Evolutionary conservation across 2,888 invertebrate genomes (phyloP), one percentile per base, ranked within the genome.

Genomic region (Pheosia tremula): DNA sequence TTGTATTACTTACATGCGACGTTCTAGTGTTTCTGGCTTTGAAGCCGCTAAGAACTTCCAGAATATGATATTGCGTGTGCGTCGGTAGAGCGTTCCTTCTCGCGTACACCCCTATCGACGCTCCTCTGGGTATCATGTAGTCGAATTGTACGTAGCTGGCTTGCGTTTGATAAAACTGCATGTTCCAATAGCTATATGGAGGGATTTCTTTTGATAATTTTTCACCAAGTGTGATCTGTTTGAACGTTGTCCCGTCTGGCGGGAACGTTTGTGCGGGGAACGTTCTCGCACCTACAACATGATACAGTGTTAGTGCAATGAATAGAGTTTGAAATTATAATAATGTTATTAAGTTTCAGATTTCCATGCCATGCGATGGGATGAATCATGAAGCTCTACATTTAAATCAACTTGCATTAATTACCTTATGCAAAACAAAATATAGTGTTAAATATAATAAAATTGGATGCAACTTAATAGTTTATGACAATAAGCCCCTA

Each of bases 161-260:
- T 91, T 98, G 97, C 66, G 97, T 97, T 90, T 98, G 98, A 92
- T 97, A 98, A 91, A 99, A 98, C 91, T 98, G 98, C 96, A 98
- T 97, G 91, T 98, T 98, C 98, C 98, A 98, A 90, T 98, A 98
- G 86, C 98, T 97, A 93, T 98, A 98, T 70, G 98, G 97, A 82
- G 97, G 97, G 85, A 99, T 97, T 93, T 97, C 97, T 91, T 97
- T 97, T 80, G 97, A 97, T 80, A 98, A 94, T 85, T 97, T 96
- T 90, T 98, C 97, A 73, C 98, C 98, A 83, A 98, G 94, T 74
- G 96, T 95, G 81, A 98, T 97, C 94, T 98, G 98, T 79, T 97
- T 96, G 91, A 98, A 98, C 60, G 98, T 98, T 76, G 98, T 98
- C 74, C 98, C 98, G 87, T 98, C 98, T 65, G 98, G 98, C 74